Evolutionary conservation across 2,888 invertebrate genomes (phyloP).

Genomic region (Philereme vetulata): DNA sequence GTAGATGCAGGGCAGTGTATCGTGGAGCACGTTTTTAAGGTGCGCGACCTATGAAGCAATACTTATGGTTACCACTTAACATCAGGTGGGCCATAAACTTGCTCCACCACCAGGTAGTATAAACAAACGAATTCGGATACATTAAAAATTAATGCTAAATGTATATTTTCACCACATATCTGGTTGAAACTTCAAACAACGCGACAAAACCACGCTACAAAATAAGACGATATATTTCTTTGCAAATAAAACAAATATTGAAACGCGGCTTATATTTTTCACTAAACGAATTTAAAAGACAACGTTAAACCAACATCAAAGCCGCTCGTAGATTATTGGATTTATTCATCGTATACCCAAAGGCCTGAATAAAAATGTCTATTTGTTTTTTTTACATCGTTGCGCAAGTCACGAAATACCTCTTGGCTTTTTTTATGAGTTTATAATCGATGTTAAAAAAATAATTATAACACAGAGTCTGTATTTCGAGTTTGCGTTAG

Average conservation of each 20-base stretch:
- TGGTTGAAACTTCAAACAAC: background rate
- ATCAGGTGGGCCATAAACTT: too few species aligned
- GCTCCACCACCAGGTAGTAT: too few species aligned
- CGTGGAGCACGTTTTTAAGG: too few species aligned
- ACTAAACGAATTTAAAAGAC: constrained; percentile 27
- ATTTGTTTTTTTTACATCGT: constrained; percentile 45
- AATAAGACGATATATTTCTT: background rate
- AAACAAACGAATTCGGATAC: too few species aligned
- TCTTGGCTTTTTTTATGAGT: constrained; percentile 12
- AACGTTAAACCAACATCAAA: constrained; percentile 53
- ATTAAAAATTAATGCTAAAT: too few species aligned
- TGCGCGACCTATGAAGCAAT: too few species aligned
- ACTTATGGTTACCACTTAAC: too few species aligned
- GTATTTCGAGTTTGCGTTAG: too few species aligned
- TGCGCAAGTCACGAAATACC: constrained; percentile 27
- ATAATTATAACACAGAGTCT: too few species aligned
- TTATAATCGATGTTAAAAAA: background rate
- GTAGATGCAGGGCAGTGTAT: too few species aligned
- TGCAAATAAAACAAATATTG: constrained; percentile 10
- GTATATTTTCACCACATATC: too few species aligned
- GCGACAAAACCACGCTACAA: too few species aligned
- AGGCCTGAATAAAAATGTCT: constrained; percentile 49
- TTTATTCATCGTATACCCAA: constrained; percentile 51
- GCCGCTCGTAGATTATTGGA: constrained; percentile 56
- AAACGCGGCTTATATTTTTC: constrained; percentile 17